Evolutionary conservation across 2,113 vertebrate genomes (phyloP).

Genomic region (Hypomesus transpacificus): DNA sequence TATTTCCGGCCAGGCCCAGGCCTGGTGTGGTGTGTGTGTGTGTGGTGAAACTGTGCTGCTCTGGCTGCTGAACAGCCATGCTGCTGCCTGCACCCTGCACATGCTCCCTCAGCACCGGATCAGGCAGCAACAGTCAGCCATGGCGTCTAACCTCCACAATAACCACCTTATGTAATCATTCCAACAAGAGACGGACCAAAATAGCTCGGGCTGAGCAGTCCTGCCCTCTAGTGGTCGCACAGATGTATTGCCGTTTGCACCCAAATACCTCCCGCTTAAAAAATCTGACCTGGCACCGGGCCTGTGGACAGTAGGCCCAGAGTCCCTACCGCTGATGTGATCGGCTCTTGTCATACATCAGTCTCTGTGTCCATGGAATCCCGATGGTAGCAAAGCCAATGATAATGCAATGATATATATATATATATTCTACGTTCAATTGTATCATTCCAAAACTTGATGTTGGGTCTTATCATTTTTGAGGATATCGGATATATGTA

Average conservation of each 20-base stretch:
- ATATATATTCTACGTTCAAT: neutral
- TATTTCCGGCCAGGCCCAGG: slow-evolving; percentile 22
- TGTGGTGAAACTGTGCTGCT: slow-evolving; percentile 18
- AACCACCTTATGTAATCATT: slow-evolving; percentile 65
- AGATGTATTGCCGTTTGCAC: slow-evolving; percentile 23
- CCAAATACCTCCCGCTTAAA: neutral
- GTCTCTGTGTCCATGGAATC: too few relatives aligned
- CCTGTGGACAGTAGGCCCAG: neutral
- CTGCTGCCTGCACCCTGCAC: slow-evolving; percentile 41
- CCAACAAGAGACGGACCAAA: slow-evolving; percentile 64
- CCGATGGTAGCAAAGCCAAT: too few relatives aligned
- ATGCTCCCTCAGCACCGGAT: slow-evolving; percentile 57
- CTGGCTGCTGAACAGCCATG: slow-evolving; percentile 43
- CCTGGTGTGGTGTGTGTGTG: slow-evolving; percentile 1
- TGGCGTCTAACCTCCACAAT: slow-evolving; percentile 58
- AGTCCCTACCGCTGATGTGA: neutral
- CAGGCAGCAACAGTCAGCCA: slow-evolving; percentile 50
- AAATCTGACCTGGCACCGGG: neutral
- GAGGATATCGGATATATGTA: too few relatives aligned
- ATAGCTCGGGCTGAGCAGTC: slow-evolving; percentile 62
- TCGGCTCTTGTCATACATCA: too few relatives aligned
- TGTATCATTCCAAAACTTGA: neutral
- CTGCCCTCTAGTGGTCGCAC: slow-evolving; percentile 64
- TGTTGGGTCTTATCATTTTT: neutral
- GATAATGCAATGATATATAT: too few relatives aligned